Evolutionary conservation across 2,797 vertebrate genomes (phyloP), one percentile per base, ranked within the genome.

Genomic region (Phaenicophaeus curvirostris): DNA sequence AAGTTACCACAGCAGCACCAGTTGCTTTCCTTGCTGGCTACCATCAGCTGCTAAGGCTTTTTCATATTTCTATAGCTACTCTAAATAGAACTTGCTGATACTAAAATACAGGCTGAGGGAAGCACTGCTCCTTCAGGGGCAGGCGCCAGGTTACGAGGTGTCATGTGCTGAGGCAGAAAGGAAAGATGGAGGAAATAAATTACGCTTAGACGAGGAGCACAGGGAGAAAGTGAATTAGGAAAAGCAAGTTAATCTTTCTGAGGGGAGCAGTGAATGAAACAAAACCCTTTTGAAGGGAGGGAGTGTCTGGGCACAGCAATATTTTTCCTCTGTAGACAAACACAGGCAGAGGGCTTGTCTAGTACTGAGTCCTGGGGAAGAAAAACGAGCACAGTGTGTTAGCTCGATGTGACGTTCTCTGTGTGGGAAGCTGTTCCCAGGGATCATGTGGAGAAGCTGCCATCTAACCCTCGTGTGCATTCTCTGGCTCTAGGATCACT

Each of bases 1-100:
- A 41, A 72, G 96, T 97, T 97, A 71, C 96, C 95, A 95, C 97
- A 95, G 95, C 82, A 97, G 95, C 96, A 85, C 51, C 55, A 55
- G 51, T 68, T 87, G 79, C 87, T 88, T 88, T 96, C 82, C 67
- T 67, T 42, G 58, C 78, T 90, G 81, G 62, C 61, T 87, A 50
- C 81, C 73, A 28, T 72, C 63, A 46, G 89, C 88, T 94, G 82
- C 96, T 90, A 78, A 68, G 93, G 91, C 30, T 91, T 62, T 92
- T 59, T 90, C 48, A 9, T 96, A 95, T 96, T 97, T 90, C 96
- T 77, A 77, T 95, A 92, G 89, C 73, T 92, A 85, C 93, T 35
- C 4, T 53, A 67, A 95, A 51, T 68, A 76, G 57, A 66, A 16
- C 53, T 74, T 51, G 78, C 74, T 89, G 93, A 84, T 73, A 41